A percentile compares a stretch with the other conserved stretches of the same genome.
Evolutionary conservation across 2,797 vertebrate genomes (phyloP).

Genomic region (Buceros bicornis): DNA sequence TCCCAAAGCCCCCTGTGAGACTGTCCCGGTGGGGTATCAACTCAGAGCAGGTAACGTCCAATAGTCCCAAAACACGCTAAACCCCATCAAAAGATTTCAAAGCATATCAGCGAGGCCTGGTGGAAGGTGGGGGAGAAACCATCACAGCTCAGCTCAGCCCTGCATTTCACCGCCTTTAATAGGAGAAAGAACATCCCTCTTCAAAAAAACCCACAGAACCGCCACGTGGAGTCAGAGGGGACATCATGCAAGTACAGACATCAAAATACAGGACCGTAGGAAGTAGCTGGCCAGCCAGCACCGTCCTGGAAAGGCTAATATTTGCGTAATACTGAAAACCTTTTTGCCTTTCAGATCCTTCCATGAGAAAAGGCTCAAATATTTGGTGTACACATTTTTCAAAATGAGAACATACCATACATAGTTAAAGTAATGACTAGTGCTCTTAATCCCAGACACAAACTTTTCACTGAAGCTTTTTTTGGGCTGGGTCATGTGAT

Average conservation of each 20-base stretch:
- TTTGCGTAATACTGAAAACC: conserved; percentile 31
- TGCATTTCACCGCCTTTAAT: not conserved
- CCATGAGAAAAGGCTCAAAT: conserved; percentile 70
- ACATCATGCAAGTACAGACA: not conserved
- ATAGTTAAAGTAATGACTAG: conserved; percentile 73
- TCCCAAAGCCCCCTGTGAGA: not conserved
- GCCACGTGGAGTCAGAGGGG: not conserved
- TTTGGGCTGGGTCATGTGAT: conserved; percentile 65
- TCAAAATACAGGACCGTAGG: not conserved
- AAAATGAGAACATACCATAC: conserved; percentile 65
- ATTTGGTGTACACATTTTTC: conserved; percentile 64
- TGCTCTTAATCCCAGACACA: conserved; percentile 70
- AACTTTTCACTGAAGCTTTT: conserved; percentile 70
- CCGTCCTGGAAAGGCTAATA: conserved; percentile 16
- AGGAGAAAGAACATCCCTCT: not conserved
- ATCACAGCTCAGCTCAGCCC: not conserved
- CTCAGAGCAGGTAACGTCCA: not conserved
- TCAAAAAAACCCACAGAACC: not conserved
- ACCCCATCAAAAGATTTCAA: not conserved
- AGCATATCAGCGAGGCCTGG: not conserved
- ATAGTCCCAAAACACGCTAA: not conserved
- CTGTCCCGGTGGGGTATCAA: not conserved
- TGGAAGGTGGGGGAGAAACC: not conserved
- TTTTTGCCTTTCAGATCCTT: conserved; percentile 21
- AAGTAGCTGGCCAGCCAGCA: not conserved